Base-by-base conservation (phyloP, 2,888 invertebrate species). In the Dinocampus coccinellae region DNA sequence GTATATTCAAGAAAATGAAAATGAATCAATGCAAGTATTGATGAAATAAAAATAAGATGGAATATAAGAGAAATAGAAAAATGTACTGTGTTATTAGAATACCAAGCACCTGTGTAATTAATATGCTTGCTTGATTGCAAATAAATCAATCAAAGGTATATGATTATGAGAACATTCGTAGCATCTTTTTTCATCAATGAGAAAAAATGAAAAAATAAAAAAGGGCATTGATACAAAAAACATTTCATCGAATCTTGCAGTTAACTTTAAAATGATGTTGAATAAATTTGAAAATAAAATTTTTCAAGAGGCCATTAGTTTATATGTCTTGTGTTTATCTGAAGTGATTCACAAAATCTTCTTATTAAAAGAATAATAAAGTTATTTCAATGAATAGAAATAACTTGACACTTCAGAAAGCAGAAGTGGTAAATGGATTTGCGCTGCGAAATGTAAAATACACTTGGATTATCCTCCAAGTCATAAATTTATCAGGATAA, bases 101-200 rank as follows among this genome's bases (percentile, higher is more conserved):
- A 60, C 26, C 58, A 67, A 58, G 29, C 58, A 47, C 33, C 42
- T 26, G 58, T 58, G 42, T 67, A 42, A 67, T 58, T 58, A 67
- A 29, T 67, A 67, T 29, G 57, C 26, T 42, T 33, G 24, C 55
- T 58, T 58, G 66, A 60, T 67, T 67, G 57, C 57, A 26, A 36
- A 16, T 55, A 36, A 20, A 26, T 26, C 24, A 55, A 36, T 60
- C 10, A 22, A 36, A 11, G 36, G 11, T 36, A 36, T 36, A 60
- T n/a, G n/a, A 60, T 36, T 60, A 60, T 36, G 36, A 36, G 22
- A 7, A 36, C 22, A 7, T 60, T 34, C 7, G 33, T 60, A 11
- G 60, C 24, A 13, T 3, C 26, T 47, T 63, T n/a, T 63, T 10
- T 13, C 24, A 20, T 39, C n/a, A 33, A 22, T 42, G 39, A 20